These are phyloP conservation scores for Karalla daura DNA, from an alignment of 2,797 vertebrate species.

Conservation along the genomic window DNA sequence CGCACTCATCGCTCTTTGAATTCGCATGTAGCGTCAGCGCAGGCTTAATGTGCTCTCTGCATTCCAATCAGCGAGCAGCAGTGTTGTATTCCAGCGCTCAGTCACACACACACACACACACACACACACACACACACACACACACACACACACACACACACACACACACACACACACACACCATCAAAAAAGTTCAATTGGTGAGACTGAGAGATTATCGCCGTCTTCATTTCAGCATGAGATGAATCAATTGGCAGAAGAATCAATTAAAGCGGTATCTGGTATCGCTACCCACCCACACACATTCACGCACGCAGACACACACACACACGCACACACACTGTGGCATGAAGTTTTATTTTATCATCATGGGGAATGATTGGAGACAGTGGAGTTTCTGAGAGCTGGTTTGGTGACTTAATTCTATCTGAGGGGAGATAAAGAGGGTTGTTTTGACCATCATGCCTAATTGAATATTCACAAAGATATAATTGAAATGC, in stretches of 20 bases:
- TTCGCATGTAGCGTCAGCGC: constrained; percentile 34
- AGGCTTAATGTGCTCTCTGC: constrained; percentile 43
- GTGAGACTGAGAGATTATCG: constrained; percentile 62
- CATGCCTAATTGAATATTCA: constrained; percentile 60
- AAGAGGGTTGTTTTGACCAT: constrained; percentile 67
- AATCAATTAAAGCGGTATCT: constrained; percentile 70
- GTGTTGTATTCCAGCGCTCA: constrained; percentile 29
- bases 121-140: too few species aligned
- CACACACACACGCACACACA: constrained; percentile 25
- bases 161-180: too few species aligned
- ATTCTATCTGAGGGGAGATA: constrained; percentile 62
- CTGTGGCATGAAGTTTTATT: constrained; percentile 44
- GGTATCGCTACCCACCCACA: constrained; percentile 49
- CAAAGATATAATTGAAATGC: constrained; percentile 58
- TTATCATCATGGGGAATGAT: constrained; percentile 62
- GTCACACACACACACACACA: too few species aligned
- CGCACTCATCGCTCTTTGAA: constrained; percentile 60
- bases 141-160: too few species aligned
- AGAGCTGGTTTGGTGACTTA: constrained; percentile 50
- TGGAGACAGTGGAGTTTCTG: constrained; percentile 44
- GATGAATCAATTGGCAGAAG: constrained; percentile 67
- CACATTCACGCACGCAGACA: constrained; percentile 9
- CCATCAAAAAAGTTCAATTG: constrained; percentile 56
- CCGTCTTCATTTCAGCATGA: constrained; percentile 61
- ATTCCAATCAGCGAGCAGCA: constrained; percentile 51